These are phyloP conservation scores for Nemapogon koenigi DNA, from an alignment of 2,888 invertebrate species.

Conservation along the genomic window DNA sequence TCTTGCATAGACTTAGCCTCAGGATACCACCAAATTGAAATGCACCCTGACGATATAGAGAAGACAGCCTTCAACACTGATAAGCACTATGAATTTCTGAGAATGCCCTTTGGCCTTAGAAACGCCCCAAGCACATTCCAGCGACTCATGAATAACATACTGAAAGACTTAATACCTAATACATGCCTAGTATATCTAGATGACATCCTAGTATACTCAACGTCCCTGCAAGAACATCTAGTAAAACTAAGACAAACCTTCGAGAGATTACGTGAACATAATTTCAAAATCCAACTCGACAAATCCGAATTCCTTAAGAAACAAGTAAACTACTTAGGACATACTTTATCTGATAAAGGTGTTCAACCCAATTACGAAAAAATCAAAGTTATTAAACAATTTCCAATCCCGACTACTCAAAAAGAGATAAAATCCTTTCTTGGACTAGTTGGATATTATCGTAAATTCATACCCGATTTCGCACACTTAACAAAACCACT, in stretches of 20 bases:
- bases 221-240: constrained; percentile 17
- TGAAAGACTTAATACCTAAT: constrained; percentile 18
- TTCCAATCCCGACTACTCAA: constrained; percentile 8
- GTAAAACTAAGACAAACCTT: constrained; percentile 15
- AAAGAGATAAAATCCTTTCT: constrained; percentile 10
- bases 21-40: constrained; percentile 12
- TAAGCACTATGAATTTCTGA: constrained; percentile 19
- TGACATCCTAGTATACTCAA: constrained; percentile 20
- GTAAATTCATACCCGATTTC: constrained; percentile 11
- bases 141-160: constrained; percentile 23
- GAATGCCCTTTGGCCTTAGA: constrained; percentile 22
- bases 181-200: constrained; percentile 21
- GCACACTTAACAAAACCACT: constrained; percentile 11
- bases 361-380: constrained; percentile 18
- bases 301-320: constrained; percentile 20
- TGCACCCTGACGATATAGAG: constrained; percentile 15
- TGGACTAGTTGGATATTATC: constrained; percentile 10
- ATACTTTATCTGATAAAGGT: constrained; percentile 12
- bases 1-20: constrained; percentile 11
- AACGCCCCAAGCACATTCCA: constrained; percentile 25
- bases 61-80: constrained; percentile 22
- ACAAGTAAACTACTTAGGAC: constrained; percentile 22
- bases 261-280: constrained; percentile 14
- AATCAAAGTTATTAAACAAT: constrained; percentile 12
- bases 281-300: constrained; percentile 19